A percentile compares a stretch with the other conserved stretches of the same genome.
These are phyloP conservation scores for Delia radicum DNA, from an alignment of 1,140 invertebrate genomes.

Conservation along the genomic window DNA sequence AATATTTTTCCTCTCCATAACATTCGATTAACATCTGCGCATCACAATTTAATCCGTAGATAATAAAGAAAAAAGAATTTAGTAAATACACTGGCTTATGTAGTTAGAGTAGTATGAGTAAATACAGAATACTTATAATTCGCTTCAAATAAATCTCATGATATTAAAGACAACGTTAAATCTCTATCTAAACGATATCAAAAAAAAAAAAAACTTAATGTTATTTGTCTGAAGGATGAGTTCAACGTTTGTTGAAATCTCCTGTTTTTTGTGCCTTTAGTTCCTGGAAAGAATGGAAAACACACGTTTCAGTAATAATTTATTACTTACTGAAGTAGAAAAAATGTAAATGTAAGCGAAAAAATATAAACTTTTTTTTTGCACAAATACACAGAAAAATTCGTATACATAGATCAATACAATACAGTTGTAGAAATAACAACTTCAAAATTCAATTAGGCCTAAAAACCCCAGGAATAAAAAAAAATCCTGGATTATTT, in stretches of 20 bases:
- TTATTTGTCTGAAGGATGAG: not conserved
- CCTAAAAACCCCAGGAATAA: not conserved
- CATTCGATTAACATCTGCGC: slow-evolving; percentile 1
- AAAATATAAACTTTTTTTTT: not conserved
- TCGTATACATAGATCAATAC: not conserved
- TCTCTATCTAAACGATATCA: not conserved
- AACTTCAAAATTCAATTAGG: slow-evolving; percentile 19
- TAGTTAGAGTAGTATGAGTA: not conserved
- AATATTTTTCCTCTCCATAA: not conserved
- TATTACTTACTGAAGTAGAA: slow-evolving; percentile 20
- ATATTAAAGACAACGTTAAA: slow-evolving; percentile 17
- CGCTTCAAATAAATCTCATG: slow-evolving; percentile 18
- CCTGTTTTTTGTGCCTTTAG: not conserved
- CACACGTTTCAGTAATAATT: slow-evolving; percentile 13
- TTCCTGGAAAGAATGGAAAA: not conserved
- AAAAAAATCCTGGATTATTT: not conserved
- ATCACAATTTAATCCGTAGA: not conserved
- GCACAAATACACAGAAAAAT: not conserved
- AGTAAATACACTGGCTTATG: not conserved
- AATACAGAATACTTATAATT: slow-evolving; percentile 5
- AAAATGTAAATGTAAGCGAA: slow-evolving; percentile 11
- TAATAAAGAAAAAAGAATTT: not conserved
- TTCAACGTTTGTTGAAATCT: not conserved
- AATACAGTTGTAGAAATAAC: not conserved
- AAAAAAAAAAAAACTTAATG: not conserved